A percentile compares a stretch with the other conserved stretches of the same genome.
Evolutionary conservation across 2,888 invertebrate species (phyloP).

Genomic region (Eupeodes luniger): DNA sequence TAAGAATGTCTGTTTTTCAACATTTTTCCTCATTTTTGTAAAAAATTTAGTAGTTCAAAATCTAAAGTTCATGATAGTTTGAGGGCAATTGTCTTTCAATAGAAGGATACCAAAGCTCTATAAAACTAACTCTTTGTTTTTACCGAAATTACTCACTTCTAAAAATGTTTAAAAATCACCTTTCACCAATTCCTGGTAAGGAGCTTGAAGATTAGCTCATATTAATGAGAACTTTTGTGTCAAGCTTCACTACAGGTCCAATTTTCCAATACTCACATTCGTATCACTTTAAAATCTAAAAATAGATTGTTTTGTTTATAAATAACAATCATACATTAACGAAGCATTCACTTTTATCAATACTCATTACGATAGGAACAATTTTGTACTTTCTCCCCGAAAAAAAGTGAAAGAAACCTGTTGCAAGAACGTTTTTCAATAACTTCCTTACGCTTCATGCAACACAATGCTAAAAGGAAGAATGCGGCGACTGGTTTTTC

Average conservation of each 20-base stretch:
- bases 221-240: neutral
- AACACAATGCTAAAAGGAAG: conserved; percentile 36
- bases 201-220: conserved; percentile 12
- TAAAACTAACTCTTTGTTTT: too few relatives aligned
- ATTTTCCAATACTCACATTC: neutral
- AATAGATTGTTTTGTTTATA: conserved; percentile 16
- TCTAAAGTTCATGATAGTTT: too few relatives aligned
- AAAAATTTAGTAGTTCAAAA: too few relatives aligned
- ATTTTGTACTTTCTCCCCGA: conserved; percentile 64
- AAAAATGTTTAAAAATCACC: too few relatives aligned
- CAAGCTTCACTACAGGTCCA: neutral
- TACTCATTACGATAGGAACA: neutral
- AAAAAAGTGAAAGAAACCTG: conserved; percentile 60
- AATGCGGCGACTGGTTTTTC: neutral
- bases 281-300: neutral
- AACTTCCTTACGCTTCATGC: conserved; percentile 40
- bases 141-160: too few relatives aligned
- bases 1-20: neutral
- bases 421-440: conserved; percentile 48
- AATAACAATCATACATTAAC: neutral
- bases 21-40: too few relatives aligned
- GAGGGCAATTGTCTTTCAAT: too few relatives aligned
- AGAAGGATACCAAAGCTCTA: too few relatives aligned
- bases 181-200: too few relatives aligned
- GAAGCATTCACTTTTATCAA: conserved; percentile 60